These are phyloP conservation scores for Hyperopisus bebe DNA, from an alignment of 2,113 vertebrate species.

Conservation along the genomic window DNA sequence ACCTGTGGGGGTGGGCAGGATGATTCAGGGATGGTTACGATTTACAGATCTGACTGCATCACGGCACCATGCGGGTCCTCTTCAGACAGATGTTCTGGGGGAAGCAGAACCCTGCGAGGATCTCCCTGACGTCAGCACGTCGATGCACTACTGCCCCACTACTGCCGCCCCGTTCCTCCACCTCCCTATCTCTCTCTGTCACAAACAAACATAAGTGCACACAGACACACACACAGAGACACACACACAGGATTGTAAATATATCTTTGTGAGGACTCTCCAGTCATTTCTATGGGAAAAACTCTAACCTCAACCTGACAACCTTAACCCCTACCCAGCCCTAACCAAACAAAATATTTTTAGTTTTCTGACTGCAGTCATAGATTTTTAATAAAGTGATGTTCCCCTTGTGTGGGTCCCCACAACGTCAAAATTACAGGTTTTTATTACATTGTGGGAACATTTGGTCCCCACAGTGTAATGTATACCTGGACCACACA, in stretches of 20 bases:
- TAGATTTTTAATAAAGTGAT: too few relatives aligned
- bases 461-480: neutral
- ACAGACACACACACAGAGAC: neutral
- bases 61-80: neutral
- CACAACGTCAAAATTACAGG: too few relatives aligned
- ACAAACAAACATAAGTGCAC: neutral
- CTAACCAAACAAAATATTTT: too few relatives aligned
- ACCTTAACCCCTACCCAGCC: too few relatives aligned
- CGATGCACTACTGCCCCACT: neutral
- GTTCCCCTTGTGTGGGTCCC: neutral
- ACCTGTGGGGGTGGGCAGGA: constrained; percentile 61
- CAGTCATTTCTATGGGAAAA: too few relatives aligned
- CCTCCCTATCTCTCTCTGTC: neutral
- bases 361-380: too few relatives aligned
- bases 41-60: neutral
- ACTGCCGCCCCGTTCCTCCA: neutral
- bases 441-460: too few relatives aligned
- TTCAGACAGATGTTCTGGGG: neutral
- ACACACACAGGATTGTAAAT: neutral
- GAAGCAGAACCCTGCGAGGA: neutral
- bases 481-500: neutral
- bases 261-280: too few relatives aligned
- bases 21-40: neutral
- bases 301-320: too few relatives aligned
- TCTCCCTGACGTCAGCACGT: neutral